These are phyloP conservation scores for Eonycteris spelaea DNA, from an alignment of 2,113 vertebrate genomes.

Conservation along the genomic window DNA sequence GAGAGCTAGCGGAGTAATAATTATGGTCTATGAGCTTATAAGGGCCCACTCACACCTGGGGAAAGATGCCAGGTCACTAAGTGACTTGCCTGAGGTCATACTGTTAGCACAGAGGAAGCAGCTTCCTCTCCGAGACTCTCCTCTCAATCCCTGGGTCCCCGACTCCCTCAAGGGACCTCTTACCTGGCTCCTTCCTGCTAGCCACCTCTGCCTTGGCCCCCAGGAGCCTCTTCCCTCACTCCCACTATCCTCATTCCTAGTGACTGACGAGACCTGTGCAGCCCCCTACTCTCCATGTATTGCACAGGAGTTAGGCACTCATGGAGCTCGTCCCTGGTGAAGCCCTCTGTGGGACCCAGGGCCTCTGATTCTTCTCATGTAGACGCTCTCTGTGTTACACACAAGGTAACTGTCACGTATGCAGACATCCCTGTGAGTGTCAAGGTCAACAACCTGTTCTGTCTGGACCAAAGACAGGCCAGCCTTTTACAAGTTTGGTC, in stretches of 20 bases:
- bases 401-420: background rate
- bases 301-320: rapidly evolving
- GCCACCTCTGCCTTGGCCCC: background rate
- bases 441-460: background rate
- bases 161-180: background rate
- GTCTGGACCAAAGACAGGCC: background rate
- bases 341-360: background rate
- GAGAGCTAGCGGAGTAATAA: background rate
- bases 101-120: background rate
- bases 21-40: background rate
- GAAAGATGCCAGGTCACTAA: background rate
- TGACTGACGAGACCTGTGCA: background rate
- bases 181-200: background rate
- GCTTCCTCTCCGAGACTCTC: background rate
- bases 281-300: background rate
- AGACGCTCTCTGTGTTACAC: background rate
- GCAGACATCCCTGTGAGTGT: rapidly evolving
- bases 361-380: background rate
- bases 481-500: background rate
- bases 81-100: background rate
- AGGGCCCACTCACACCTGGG: background rate
- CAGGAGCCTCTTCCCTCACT: background rate
- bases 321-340: background rate
- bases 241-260: background rate
- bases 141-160: background rate